Conservation (phyloP, 2,113 vertebrate genomes). For the Xenopus tropicalis region DNA sequence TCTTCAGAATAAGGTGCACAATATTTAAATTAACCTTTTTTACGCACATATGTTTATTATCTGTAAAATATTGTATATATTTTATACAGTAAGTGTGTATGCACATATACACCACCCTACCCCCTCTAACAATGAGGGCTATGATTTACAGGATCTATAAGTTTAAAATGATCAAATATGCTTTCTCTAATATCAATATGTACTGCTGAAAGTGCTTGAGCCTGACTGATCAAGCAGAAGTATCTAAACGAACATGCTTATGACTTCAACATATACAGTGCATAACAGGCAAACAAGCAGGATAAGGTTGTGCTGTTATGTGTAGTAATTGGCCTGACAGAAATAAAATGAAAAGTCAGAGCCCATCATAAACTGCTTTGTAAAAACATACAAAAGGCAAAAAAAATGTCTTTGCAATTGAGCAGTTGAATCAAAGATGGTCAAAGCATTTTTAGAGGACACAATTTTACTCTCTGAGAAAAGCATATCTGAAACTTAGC, state of each 20-base stretch:
- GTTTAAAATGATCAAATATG: slow-evolving; percentile 30
- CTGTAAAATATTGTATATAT: too few relatives aligned
- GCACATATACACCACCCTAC: too few relatives aligned
- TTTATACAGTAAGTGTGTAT: too few relatives aligned
- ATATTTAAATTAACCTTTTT: too few relatives aligned
- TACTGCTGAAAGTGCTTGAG: slow-evolving; percentile 67
- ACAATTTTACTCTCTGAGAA: slow-evolving; percentile 57
- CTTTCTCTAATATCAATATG: slow-evolving; percentile 60
- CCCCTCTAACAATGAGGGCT: too few relatives aligned
- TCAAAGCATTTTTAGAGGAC: slow-evolving; percentile 61
- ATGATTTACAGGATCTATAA: not conserved
- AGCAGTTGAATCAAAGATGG: slow-evolving; percentile 66
- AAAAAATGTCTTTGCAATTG: slow-evolving; percentile 62
- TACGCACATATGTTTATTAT: too few relatives aligned
- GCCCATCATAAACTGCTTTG: slow-evolving; percentile 75
- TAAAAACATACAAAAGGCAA: slow-evolving; percentile 63
- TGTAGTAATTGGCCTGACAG: slow-evolving; percentile 74
- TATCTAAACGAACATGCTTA: slow-evolving; percentile 72
- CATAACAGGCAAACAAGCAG: slow-evolving; percentile 62
- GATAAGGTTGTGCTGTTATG: slow-evolving; percentile 58
- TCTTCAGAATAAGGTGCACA: too few relatives aligned
- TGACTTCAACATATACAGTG: slow-evolving; percentile 62
- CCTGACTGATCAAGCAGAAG: slow-evolving; percentile 70
- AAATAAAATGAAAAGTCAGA: slow-evolving; percentile 80
- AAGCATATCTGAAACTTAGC: slow-evolving; percentile 66